Evolutionary conservation across 1,140 invertebrate genomes (phyloP), one percentile per base, ranked within the genome.

Genomic region (Caenorhabditis brenneri): DNA sequence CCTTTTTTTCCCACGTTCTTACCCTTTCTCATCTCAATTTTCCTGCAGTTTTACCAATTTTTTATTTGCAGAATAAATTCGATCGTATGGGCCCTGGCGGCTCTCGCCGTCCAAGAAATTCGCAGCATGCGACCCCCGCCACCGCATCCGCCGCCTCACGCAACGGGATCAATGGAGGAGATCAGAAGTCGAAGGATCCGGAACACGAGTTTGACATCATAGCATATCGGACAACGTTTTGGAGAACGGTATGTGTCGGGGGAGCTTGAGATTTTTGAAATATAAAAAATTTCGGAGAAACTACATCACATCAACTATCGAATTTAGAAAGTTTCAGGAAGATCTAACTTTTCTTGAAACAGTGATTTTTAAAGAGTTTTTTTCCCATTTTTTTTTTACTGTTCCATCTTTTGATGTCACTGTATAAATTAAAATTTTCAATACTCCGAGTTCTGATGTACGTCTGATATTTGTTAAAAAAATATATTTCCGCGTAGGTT

Each of bases 71-170:
- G 65, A 74, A 74, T 74, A 74, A 74, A 74, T 33, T 36, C 65
- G 36, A 74, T 74, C 65, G 65, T 74, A 74, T 74, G 65, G 65
- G 65, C 65, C 65, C 65, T 74, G 65, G 65, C 65, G 65, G 65
- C 65, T 74, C 65, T 74, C 65, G 65, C 65, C 65, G 65, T 74
- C 65, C 65, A 74, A 74, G 65, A 74, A 74, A 74, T 74, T 74
- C 65, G 65, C 65, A 74, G 19, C 33, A 74, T 74, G 65, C 65
- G 65, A 74, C 65, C 36, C 29, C 65, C 65, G 10, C 65, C 65
- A 15, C 65, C 65, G 22, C 65, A 74, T 42, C 65, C 65, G 36
- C 65, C 65, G 33, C 65, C 65, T 74, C 33, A 42, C 36, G 65
- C 33, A 33, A 65, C 16, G 65, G 39, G 12, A 42, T 12, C 39